A percentile compares a stretch with the other conserved stretches of the same genome.
These are phyloP conservation scores for Seira ritae DNA, from an alignment of 2,888 invertebrate species.

Conservation along the genomic window DNA sequence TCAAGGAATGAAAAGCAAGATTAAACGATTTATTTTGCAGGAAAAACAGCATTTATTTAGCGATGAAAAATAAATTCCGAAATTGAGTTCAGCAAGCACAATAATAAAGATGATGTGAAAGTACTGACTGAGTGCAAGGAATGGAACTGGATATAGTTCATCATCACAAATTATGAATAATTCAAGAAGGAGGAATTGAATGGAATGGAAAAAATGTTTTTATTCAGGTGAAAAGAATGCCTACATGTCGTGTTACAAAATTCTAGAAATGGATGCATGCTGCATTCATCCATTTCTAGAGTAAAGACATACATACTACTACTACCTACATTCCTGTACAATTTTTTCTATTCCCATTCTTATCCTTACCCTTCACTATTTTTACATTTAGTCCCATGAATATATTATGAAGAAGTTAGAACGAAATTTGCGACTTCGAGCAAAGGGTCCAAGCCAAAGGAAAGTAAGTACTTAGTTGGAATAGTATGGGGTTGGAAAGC, in stretches of 20 bases:
- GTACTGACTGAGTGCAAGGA: background rate
- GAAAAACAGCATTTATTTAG: too few relatives aligned
- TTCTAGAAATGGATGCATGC: background rate
- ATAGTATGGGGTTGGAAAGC: background rate
- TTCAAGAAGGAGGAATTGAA: slow-evolving; percentile 53
- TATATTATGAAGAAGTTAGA: background rate
- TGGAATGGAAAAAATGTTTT: background rate
- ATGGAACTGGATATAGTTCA: too few relatives aligned
- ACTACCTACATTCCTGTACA: background rate
- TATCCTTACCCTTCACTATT: background rate
- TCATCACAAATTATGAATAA: slow-evolving; percentile 63
- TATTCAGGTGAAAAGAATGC: background rate
- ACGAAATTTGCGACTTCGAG: background rate
- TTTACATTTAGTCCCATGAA: slow-evolving; percentile 14
- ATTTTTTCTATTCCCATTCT: background rate
- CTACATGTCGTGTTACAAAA: background rate
- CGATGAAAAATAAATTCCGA: too few relatives aligned
- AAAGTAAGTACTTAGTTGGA: too few relatives aligned
- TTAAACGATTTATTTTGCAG: too few relatives aligned
- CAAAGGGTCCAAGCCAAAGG: background rate
- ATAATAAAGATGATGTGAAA: too few relatives aligned
- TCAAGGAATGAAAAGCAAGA: too few relatives aligned
- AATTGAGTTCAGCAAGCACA: too few relatives aligned
- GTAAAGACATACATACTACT: background rate
- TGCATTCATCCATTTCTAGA: background rate